These are phyloP conservation scores for Microctonus aethiopoides DNA, from an alignment of 2,888 invertebrate genomes.

Conservation along the genomic window DNA sequence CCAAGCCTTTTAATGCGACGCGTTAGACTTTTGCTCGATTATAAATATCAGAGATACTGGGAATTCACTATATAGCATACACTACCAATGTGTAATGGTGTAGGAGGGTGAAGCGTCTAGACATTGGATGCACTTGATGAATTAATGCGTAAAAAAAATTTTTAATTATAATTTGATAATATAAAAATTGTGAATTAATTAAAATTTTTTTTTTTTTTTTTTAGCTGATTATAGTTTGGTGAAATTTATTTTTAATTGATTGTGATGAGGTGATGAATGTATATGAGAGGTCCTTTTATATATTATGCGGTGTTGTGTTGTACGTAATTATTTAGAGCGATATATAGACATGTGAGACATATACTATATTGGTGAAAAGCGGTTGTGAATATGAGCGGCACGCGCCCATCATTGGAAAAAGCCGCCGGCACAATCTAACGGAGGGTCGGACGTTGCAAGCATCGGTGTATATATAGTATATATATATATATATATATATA, in stretches of 20 bases:
- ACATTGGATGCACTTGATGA: slow-evolving; percentile 57
- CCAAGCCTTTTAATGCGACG: slow-evolving; percentile 66
- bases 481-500: not conserved
- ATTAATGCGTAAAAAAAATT: not conserved
- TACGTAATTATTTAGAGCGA: too few species aligned
- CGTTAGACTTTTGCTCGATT: slow-evolving; percentile 62
- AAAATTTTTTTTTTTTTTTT: too few species aligned
- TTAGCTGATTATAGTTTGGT: too few species aligned
- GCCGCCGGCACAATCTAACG: not conserved
- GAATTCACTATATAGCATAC: slow-evolving; percentile 50
- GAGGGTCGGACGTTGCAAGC: not conserved
- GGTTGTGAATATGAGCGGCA: not conserved
- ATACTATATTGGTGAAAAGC: not conserved
- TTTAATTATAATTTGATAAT: too few species aligned
- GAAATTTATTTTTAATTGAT: too few species aligned
- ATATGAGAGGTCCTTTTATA: too few species aligned
- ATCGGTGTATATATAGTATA: not conserved
- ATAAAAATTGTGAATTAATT: too few species aligned
- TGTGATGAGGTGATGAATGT: too few species aligned
- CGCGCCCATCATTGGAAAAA: slow-evolving; percentile 3
- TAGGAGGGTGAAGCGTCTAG: slow-evolving; percentile 48
- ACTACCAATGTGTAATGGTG: slow-evolving; percentile 38
- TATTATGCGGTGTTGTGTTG: too few species aligned
- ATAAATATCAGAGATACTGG: slow-evolving; percentile 67
- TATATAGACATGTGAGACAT: too few species aligned